Conservation (phyloP, 2,113 vertebrate genomes). For the Cepphus grylle region DNA sequence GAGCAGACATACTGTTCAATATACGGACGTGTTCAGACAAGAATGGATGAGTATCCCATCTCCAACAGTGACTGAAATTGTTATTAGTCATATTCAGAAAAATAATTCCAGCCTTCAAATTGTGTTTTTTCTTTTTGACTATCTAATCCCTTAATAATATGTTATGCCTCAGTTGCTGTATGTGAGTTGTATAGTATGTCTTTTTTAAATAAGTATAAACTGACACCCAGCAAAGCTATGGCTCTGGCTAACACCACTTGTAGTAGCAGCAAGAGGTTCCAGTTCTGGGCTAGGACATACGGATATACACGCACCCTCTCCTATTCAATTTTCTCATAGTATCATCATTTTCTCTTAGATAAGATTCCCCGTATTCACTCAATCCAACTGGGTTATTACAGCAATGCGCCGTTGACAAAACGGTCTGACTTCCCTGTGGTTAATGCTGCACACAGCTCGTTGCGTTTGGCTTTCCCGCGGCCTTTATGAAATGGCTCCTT, state of each 20-base stretch:
- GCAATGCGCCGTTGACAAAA: neutral
- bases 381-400: neutral
- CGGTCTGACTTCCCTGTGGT: neutral
- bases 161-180: neutral
- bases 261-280: neutral
- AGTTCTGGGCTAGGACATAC: neutral
- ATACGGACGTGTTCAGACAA: neutral
- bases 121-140: neutral
- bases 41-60: neutral
- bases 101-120: neutral
- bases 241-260: neutral
- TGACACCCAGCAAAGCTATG: neutral
- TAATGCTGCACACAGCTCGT: neutral
- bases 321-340: neutral
- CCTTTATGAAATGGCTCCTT: neutral
- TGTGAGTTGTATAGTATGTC: neutral
- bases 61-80: neutral
- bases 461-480: neutral
- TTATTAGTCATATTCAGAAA: neutral
- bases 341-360: neutral
- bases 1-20: neutral
- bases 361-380: neutral
- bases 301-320: neutral
- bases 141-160: neutral
- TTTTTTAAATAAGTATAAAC: neutral